Conservation (phyloP, 2,797 vertebrate species). For the Rallus crepitans region DNA sequence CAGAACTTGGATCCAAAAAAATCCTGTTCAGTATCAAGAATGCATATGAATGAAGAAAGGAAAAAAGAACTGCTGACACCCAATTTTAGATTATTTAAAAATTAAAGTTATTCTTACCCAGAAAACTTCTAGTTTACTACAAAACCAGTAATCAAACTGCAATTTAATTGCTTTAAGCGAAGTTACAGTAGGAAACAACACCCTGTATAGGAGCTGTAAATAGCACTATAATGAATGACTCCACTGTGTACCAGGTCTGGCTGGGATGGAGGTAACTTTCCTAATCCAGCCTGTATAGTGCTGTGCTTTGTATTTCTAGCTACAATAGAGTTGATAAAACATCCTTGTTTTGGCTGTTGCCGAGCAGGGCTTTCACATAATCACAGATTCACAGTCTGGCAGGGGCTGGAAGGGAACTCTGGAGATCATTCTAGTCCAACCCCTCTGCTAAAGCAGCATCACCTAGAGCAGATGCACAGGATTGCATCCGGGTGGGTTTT, state of each 20-base stretch:
- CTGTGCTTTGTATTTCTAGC: not conserved
- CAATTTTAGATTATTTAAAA: not conserved
- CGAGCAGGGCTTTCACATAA: not conserved
- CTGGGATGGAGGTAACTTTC: not conserved
- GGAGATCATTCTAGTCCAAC: too few relatives aligned
- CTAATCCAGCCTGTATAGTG: rapidly evolving
- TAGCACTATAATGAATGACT: not conserved
- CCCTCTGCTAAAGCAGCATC: too few relatives aligned
- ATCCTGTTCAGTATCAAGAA: not conserved
- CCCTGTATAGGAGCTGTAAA: not conserved
- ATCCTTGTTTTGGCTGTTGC: not conserved
- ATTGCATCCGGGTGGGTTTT: too few relatives aligned
- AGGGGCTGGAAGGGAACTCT: too few relatives aligned
- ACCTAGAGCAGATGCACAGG: too few relatives aligned
- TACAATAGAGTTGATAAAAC: not conserved
- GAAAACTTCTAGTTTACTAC: not conserved
- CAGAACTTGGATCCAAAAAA: not conserved
- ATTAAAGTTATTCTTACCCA: not conserved
- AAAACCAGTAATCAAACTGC: not conserved
- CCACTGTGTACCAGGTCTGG: not conserved
- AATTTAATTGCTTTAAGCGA: not conserved
- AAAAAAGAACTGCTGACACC: not conserved
- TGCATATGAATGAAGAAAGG: not conserved
- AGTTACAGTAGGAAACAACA: not conserved
- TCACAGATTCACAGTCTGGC: too few relatives aligned